phyloP scores from a whole-genome alignment of 2,888 invertebrate genomes.

The Blastobasis adustella region DNA sequence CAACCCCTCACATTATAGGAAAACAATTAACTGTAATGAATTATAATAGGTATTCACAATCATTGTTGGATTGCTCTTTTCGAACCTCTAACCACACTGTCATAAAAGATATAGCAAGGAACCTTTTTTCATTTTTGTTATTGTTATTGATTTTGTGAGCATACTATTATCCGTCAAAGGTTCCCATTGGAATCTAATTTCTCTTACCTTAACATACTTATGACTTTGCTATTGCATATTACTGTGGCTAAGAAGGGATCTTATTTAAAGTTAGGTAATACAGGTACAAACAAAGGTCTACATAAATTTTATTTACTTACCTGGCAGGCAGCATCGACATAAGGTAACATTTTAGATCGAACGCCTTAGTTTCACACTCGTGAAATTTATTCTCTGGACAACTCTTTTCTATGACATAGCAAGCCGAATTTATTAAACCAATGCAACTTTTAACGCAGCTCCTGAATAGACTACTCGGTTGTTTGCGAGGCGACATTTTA shows the following conservation, averaged over 20 bases:
- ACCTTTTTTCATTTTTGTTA: no score
- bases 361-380: constrained; percentile 49
- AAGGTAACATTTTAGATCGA: constrained; percentile 46
- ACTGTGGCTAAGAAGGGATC: neutral
- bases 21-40: neutral
- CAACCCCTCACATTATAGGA: neutral
- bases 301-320: constrained; percentile 24
- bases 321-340: constrained; percentile 60
- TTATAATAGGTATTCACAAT: neutral
- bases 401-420: constrained; percentile 57
- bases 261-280: neutral
- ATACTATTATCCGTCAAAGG: neutral
- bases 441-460: constrained; percentile 56
- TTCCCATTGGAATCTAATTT: neutral
- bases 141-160: no score
- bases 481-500: constrained; percentile 62
- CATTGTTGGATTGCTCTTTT: no score
- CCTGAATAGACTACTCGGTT: constrained; percentile 57
- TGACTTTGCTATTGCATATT: neutral
- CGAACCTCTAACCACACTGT: no score
- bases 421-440: constrained; percentile 57
- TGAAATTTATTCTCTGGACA: constrained; percentile 48
- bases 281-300: neutral
- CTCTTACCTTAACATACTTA: neutral
- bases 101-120: no score